Base-by-base conservation (phyloP, 2,888 invertebrate genomes). In the Cosmopolites sordidus region DNA sequence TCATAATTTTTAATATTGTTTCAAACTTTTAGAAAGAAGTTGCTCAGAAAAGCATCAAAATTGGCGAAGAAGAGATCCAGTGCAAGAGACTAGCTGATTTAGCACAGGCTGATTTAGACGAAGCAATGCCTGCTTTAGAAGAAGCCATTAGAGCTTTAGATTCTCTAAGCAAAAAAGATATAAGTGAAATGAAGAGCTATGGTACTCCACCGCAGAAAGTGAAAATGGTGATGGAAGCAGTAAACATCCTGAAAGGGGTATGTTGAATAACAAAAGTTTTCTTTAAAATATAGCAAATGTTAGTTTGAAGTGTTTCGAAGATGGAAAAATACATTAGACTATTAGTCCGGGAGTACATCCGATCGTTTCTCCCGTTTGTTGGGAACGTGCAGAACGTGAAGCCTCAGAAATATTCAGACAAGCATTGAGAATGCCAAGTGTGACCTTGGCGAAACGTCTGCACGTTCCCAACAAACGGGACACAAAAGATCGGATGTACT, bases 151-250 rank as follows among this genome's bases (percentile, higher is more conserved):
- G 78, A 30, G 90, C 91, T 0, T 72, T 92, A 44, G 88, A 89
- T 66, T 80, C 89, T 0, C 71, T 92, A 14, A 91, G 89, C 68
- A 92, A 91, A 73, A 89, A 89, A 68, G 91, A 92, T 68, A 84
- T 94, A 50, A 85, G 89, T 37, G 93, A 94, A 78, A 89, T 94
- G 54, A 92, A 91, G 70, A 92, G 92, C 0, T 94, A 93, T 70
- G 86, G 87, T 0, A 84, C 87, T 54, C 94, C 94, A 1, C 93
- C 93, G 1, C 78, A 82, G 51, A 87, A 91, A 71, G 92, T 94
- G 0, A 90, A 92, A 73, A 89, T 89, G 81, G 89, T 90, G 0
- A 80, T 93, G 83, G 92, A 93, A 73, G 91, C 92, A 11, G 91
- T 93, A 0, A 86, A 92, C 78, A 91, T 92, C 65, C 73, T 94